Evolutionary conservation across 2,113 vertebrate genomes (phyloP).

Genomic region (Bungarus multicinctus): DNA sequence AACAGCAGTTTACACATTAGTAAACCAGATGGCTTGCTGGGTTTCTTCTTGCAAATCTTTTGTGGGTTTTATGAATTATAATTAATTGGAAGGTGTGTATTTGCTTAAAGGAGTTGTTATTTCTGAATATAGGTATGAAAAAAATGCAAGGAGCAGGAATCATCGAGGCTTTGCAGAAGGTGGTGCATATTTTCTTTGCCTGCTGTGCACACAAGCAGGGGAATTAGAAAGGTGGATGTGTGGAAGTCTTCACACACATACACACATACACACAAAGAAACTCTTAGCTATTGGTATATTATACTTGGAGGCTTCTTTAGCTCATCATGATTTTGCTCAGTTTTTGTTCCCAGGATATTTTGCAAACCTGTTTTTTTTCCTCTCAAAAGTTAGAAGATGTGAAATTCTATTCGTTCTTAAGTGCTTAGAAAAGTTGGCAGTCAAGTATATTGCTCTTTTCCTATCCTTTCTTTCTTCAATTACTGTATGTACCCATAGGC

Average conservation of each 20-base stretch:
- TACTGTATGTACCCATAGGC: constrained; percentile 32
- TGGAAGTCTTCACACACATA: not conserved
- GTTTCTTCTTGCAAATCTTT: not conserved
- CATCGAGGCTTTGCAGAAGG: constrained; percentile 1
- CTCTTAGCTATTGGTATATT: not conserved
- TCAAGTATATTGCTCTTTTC: constrained; percentile 56
- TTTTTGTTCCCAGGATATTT: constrained; percentile 43
- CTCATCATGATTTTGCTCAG: constrained; percentile 8
- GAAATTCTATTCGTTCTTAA: constrained; percentile 61
- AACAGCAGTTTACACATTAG: not conserved
- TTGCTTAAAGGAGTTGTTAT: not conserved
- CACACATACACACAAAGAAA: not conserved
- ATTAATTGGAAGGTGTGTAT: constrained; percentile 19
- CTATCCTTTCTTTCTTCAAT: not conserved
- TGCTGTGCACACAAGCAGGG: not conserved
- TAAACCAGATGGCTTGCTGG: not conserved
- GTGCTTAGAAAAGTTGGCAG: constrained; percentile 51
- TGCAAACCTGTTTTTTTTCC: constrained; percentile 35
- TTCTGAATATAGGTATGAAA: not conserved
- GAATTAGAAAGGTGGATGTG: not conserved
- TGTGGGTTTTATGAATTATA: constrained; percentile 14
- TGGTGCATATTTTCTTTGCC: not conserved
- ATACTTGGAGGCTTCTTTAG: not conserved
- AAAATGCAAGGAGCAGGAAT: not conserved
- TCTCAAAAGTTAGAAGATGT: constrained; percentile 49